Evolutionary conservation across 2,888 invertebrate genomes (phyloP).

Genomic region (Yponomeuta cagnagella): DNA sequence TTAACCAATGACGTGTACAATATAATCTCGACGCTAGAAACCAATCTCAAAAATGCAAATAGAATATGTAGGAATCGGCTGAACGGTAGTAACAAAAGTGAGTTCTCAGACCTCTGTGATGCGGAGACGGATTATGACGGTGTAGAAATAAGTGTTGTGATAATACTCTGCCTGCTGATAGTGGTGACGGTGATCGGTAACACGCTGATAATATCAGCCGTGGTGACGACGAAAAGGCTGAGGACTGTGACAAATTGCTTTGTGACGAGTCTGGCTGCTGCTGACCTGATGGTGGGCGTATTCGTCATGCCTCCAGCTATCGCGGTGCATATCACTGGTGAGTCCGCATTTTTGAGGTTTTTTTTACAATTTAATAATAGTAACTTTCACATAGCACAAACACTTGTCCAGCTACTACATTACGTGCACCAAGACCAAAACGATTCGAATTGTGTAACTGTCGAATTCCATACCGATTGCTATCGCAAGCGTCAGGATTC

Average conservation of each 20-base stretch:
- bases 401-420: neutral
- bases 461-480: too few species aligned
- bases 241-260: constrained; percentile 97
- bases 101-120: constrained; percentile 25
- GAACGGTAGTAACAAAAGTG: constrained; percentile 27
- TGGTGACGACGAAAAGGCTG: constrained; percentile 88
- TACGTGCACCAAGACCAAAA: too few species aligned
- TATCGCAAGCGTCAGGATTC: too few species aligned
- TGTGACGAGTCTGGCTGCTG: constrained; percentile 94
- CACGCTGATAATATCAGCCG: constrained; percentile 91
- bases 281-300: constrained; percentile 94
- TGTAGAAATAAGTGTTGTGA: constrained; percentile 77
- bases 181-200: constrained; percentile 89
- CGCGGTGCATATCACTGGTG: constrained; percentile 88
- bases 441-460: too few species aligned
- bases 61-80: constrained; percentile 25
- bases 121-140: constrained; percentile 42
- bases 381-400: neutral
- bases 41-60: constrained; percentile 25
- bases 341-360: constrained; percentile 40
- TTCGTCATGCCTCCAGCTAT: constrained; percentile 98
- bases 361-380: neutral
- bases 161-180: constrained; percentile 79
- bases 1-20: constrained; percentile 44
- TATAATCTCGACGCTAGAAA: constrained; percentile 34